These are phyloP conservation scores for Electrona antarctica DNA, from an alignment of 2,113 vertebrate genomes.

Conservation along the genomic window DNA sequence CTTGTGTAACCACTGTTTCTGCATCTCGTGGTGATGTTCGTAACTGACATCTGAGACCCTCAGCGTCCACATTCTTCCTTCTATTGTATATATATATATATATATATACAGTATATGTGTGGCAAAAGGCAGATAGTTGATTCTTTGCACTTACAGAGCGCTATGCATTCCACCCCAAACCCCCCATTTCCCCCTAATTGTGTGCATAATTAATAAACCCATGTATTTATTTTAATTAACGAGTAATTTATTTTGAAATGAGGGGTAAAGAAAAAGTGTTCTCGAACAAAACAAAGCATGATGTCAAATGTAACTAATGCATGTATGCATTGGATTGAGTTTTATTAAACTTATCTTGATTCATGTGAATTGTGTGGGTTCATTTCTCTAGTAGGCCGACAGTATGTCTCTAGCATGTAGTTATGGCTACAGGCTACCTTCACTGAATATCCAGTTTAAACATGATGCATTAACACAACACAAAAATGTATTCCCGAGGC, in stretches of 20 bases:
- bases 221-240: constrained; percentile 72
- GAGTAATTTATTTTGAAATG: constrained; percentile 52
- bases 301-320: constrained; percentile 56
- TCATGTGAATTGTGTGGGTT: constrained; percentile 49
- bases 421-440: not conserved
- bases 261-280: constrained; percentile 38
- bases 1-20: constrained; percentile 4
- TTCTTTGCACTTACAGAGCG: constrained; percentile 71
- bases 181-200: constrained; percentile 52
- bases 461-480: constrained; percentile 11
- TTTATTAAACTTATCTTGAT: constrained; percentile 77
- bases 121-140: constrained; percentile 55
- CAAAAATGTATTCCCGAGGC: not conserved
- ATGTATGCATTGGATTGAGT: constrained; percentile 70
- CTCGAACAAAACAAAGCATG: constrained; percentile 63
- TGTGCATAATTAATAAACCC: constrained; percentile 62
- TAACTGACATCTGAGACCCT: constrained; percentile 39
- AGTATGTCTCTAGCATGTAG: constrained; percentile 7
- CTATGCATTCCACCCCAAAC: constrained; percentile 57
- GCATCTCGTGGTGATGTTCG: constrained; percentile 24
- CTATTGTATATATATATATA: constrained; percentile 45
- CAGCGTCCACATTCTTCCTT: constrained; percentile 41
- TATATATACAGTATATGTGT: constrained; percentile 42
- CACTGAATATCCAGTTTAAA: constrained; percentile 7
- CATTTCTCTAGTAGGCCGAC: constrained; percentile 21